A percentile compares a stretch with the other conserved stretches of the same genome.
Evolutionary conservation across 2,113 vertebrate species (phyloP).

Genomic region (Megatriorchis doriae): DNA sequence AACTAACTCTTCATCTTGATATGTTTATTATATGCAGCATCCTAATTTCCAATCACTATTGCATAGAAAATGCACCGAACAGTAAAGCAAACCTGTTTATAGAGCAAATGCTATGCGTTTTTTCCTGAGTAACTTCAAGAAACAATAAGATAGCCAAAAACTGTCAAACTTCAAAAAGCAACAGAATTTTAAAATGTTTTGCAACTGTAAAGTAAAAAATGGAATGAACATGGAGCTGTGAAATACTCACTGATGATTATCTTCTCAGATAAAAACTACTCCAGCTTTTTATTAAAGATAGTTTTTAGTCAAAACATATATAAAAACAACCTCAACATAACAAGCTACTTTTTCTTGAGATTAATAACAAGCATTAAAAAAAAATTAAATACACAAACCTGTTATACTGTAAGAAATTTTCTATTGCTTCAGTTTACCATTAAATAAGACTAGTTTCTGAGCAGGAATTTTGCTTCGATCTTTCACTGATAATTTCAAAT

Average conservation of each 20-base stretch:
- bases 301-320: conserved; percentile 80
- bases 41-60: not conserved
- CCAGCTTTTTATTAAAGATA: conserved; percentile 91
- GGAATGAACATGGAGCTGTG: conserved; percentile 88
- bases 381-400: conserved; percentile 57
- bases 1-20: not conserved
- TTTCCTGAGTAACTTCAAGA: conserved; percentile 64
- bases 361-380: conserved; percentile 28
- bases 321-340: conserved; percentile 54
- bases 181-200: conserved; percentile 71
- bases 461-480: not conserved
- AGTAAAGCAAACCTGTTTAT: conserved; percentile 69
- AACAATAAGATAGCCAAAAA: conserved; percentile 68
- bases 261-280: conserved; percentile 88
- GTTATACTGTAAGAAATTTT: not conserved
- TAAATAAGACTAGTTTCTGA: not conserved
- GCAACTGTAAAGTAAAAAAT: conserved; percentile 75
- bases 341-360: conserved; percentile 32
- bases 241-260: conserved; percentile 92
- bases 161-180: conserved; percentile 77
- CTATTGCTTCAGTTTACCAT: conserved; percentile 7
- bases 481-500: not conserved
- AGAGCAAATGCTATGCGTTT: conserved; percentile 71
- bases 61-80: conserved; percentile 64
- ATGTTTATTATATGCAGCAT: not conserved